Percentiles rank a stretch among this genome's conserved stretches.
Evolutionary conservation across 2,113 vertebrate genomes (phyloP).

Genomic region (Rallus limicola): DNA sequence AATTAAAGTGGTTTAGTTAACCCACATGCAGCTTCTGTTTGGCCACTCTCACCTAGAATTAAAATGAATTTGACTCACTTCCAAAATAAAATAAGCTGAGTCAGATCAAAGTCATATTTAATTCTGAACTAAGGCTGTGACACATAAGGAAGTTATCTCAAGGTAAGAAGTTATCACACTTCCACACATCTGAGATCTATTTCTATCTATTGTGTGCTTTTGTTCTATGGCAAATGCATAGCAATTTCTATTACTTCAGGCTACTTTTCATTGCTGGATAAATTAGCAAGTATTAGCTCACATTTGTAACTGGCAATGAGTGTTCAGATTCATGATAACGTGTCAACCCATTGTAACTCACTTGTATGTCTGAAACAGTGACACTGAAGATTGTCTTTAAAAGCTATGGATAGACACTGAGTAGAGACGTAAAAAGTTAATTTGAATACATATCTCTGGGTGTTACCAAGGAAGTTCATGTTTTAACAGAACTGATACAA

Average conservation of each 20-base stretch:
- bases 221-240: background rate
- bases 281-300: conserved; percentile 28
- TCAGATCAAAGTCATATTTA: background rate
- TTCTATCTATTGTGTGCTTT: background rate
- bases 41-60: background rate
- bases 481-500: background rate
- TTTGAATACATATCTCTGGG: background rate
- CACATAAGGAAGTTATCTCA: background rate
- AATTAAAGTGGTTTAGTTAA: background rate
- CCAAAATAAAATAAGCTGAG: background rate
- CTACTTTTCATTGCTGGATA: conserved; percentile 3
- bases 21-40: background rate
- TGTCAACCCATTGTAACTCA: background rate
- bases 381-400: background rate
- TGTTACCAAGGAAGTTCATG: background rate
- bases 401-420: background rate
- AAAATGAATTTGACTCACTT: background rate
- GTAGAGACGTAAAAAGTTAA: background rate
- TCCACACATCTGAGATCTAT: background rate
- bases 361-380: background rate
- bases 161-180: background rate
- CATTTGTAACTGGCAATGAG: background rate
- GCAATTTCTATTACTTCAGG: background rate
- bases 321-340: background rate
- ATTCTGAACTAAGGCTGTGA: background rate